A percentile compares a stretch with the other conserved stretches of the same genome.
Conservation (phyloP, 2,888 invertebrate species). For the Deroplatys truncata region DNA sequence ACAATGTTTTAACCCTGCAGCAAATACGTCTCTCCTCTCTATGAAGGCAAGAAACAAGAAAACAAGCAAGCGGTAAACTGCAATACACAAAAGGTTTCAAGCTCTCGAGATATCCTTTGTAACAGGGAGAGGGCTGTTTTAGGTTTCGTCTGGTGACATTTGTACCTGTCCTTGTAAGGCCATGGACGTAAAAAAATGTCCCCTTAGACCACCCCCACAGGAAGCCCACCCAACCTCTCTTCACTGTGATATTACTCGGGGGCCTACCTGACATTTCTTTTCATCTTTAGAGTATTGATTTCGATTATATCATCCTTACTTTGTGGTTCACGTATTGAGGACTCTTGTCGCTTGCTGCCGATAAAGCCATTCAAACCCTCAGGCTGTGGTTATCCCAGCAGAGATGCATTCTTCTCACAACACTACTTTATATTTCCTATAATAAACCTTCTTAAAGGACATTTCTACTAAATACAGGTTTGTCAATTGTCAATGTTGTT, state of each 20-base stretch:
- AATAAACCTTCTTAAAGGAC: background rate
- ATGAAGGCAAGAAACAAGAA: background rate
- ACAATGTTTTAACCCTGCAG: background rate
- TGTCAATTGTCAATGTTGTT: no score
- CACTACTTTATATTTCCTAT: background rate
- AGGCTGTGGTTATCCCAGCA: background rate
- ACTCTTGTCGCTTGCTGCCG: background rate
- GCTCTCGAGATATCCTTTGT: background rate
- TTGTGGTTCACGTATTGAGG: background rate
- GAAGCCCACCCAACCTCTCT: background rate
- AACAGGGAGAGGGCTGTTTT: background rate
- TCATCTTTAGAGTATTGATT: background rate
- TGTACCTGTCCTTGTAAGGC: background rate
- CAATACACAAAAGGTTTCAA: background rate
- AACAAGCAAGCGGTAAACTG: background rate
- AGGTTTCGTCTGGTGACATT: background rate
- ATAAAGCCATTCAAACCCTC: background rate
- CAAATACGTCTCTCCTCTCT: background rate
- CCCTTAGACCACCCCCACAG: background rate
- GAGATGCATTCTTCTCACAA: background rate
- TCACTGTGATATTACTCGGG: background rate
- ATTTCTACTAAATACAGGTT: background rate
- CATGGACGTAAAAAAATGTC: background rate
- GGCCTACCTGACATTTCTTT: background rate
- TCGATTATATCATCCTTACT: background rate